Base-by-base conservation (phyloP, 2,113 vertebrate genomes). In the Fukomys damarensis region DNA sequence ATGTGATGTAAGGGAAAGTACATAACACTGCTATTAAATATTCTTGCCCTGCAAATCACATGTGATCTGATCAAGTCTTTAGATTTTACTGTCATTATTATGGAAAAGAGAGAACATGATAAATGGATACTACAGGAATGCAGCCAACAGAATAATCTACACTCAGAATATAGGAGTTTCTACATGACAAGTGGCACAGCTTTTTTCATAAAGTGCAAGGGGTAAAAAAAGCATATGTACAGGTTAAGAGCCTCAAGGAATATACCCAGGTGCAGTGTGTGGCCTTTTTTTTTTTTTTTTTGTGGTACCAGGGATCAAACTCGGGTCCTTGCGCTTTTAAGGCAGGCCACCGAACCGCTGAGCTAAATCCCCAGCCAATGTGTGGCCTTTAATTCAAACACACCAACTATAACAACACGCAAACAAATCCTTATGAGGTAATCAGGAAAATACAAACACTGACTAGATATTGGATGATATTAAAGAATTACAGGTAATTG, bases 31-130 rank as follows among this genome's bases (percentile, higher is more conserved):
- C 61, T n/a, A 61, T 63, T 85, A 88, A 82, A 88, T 65, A 63
- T 56, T 91, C 28, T 82, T 89, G 59, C 32, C 22, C 43, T 72
- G 8, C 86, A 58, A 74, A 41, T 74, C 38, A 43, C 28, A 59
- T 5, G 7, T 32, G 43, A 79, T 72, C 59, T 54, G 35, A 61
- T 16, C 4, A 59, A 94, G 70, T 35, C 13, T 82, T 59, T 77
- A 91, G 30, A 65, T 91, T 95, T 93, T 89, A 82, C 54, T 63
- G 32, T 28, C n/a, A 89, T 32, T 82, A 32, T 52, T 22, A 32
- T 35, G 32, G 79, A 88, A 92, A 89, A 81, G 65, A 59, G 58
- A 86, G 43, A 66, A 68, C 16, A 22, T n/a, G 43, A 38, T 43
- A 61, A 76, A 63, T 52, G 59, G 76, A 20, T 28, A 59, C 46